Base-by-base conservation (phyloP, 64 coral and sea anemone genomes). In the Actinia tenebrosa region DNA sequence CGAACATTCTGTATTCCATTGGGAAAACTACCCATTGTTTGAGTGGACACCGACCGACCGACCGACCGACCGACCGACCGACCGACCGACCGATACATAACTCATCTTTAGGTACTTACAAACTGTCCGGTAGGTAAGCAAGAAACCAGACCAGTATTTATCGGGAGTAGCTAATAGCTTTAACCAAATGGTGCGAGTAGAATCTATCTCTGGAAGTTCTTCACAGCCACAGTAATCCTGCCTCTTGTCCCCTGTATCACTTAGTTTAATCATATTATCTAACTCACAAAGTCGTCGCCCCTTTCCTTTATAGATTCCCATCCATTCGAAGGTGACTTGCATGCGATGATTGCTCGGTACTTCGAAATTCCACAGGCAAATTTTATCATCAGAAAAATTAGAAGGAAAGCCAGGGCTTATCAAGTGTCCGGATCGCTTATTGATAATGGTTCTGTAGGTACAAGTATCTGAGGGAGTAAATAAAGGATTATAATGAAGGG, bases 401-500 rank as follows among this genome's bases (percentile, higher is more conserved):
- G 22, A 53, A 22, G 83, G 83, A 64, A 85, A 85, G 1, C 22
- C 56, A 3, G 83, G 83, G 26, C 83, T 85, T 2, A 56, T 85
- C n/a, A 85, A 3, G 83, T 85, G 56, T 1, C 83, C 83, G 3
- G 56, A 62, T 5, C 20, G 53, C 1, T 63, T 85, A 6, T 63
- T 42, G 9, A 85, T 85, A 0, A 1, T 5, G 4, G 77, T 79
- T 3, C 0, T 3, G 42, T 3, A 79, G 26, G 26, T 5, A 79
- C 77, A 79, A 5, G 77, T 16, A 42, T 79, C 77, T 79, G 27
- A 2, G 26, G 77, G 7, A 50, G 0, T 50, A 3, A 50, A 50
- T 37, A 37, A 37, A 37, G 30, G 30, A 50, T 50, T 5, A 50
- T 50, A 5, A 50, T 47, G 47, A 50, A 8, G 7, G 4, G 47